phyloP scores from a whole-genome alignment of 1,140 invertebrate genomes.

The silkworm (Bombyx mori) region DNA sequence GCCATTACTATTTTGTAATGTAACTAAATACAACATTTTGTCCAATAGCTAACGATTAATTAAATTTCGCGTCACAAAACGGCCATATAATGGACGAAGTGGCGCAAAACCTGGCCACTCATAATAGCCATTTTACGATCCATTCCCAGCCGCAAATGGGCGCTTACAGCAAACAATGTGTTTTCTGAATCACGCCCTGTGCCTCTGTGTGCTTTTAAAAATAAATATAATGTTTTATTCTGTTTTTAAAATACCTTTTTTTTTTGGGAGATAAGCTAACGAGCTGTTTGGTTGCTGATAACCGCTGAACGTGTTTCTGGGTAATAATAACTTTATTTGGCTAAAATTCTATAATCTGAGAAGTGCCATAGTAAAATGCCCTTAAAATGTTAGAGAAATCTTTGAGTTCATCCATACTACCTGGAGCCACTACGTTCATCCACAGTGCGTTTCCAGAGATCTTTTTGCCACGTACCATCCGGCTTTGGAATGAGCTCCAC shows the following conservation, averaged over 20 bases:
- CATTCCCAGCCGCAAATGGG: conserved; percentile 44
- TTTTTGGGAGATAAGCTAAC: conserved; percentile 4
- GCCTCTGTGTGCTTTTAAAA: conserved; percentile 18
- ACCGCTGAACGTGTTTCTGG: too few relatives aligned
- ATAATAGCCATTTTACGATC: conserved; percentile 51
- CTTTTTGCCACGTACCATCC: too few relatives aligned
- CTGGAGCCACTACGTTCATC: too few relatives aligned
- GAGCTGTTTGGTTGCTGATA: not conserved
- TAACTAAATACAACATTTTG: not conserved
- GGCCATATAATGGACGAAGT: conserved; percentile 36
- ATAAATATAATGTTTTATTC: conserved; percentile 24
- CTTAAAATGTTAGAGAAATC: too few relatives aligned
- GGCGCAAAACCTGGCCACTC: conserved; percentile 41
- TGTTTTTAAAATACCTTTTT: conserved; percentile 4
- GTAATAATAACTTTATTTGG: too few relatives aligned
- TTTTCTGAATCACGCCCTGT: conserved; percentile 24
- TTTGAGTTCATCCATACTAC: too few relatives aligned
- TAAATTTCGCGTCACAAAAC: conserved; percentile 43
- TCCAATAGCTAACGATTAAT: conserved; percentile 28
- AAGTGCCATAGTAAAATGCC: too few relatives aligned
- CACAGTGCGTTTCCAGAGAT: too few relatives aligned
- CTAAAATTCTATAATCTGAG: too few relatives aligned
- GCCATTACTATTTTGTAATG: too few relatives aligned
- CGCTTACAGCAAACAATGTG: conserved; percentile 35
- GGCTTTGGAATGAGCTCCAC: too few relatives aligned